Conservation (phyloP, 2,888 invertebrate genomes). For the Euspilapteryx auroguttella region DNA sequence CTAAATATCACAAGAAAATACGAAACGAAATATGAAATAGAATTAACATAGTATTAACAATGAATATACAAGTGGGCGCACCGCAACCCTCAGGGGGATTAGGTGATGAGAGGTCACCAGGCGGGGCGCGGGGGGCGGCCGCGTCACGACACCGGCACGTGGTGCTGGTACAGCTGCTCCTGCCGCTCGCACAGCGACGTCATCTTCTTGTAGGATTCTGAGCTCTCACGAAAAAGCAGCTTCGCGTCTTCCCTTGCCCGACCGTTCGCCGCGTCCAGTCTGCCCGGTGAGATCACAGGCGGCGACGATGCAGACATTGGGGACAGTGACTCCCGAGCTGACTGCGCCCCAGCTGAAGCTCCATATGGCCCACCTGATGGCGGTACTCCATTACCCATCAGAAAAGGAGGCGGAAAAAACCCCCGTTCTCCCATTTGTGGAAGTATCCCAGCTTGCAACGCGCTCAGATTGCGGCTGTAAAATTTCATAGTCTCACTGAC, state of each 20-base stretch:
- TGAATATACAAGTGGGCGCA: constrained; percentile 52
- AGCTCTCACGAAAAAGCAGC: constrained; percentile 57
- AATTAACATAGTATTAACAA: constrained; percentile 56
- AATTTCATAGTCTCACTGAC: constrained; percentile 55
- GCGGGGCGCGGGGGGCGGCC: constrained; percentile 31
- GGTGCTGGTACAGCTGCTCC: constrained; percentile 57
- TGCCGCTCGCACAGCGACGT: constrained; percentile 55
- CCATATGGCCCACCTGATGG: constrained; percentile 39
- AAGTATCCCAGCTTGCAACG: constrained; percentile 41
- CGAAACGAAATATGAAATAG: constrained; percentile 59
- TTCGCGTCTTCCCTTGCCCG: constrained; percentile 44
- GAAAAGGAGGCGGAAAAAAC: constrained; percentile 42
- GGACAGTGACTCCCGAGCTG: constrained; percentile 44
- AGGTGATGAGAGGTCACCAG: constrained; percentile 39
- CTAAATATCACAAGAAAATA: constrained; percentile 62
- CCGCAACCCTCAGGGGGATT: constrained; percentile 20
- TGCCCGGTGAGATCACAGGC: constrained; percentile 46
- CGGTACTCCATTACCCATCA: constrained; percentile 39
- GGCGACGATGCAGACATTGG: constrained; percentile 51
- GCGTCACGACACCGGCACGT: constrained; percentile 59
- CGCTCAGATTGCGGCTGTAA: constrained; percentile 45
- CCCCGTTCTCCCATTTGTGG: constrained; percentile 43
- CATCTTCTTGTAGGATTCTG: constrained; percentile 56
- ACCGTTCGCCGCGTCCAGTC: constrained; percentile 44
- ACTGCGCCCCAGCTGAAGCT: constrained; percentile 37